phyloP scores from a whole-genome alignment of 1,140 invertebrate species.

The Drosophila asahinai region DNA sequence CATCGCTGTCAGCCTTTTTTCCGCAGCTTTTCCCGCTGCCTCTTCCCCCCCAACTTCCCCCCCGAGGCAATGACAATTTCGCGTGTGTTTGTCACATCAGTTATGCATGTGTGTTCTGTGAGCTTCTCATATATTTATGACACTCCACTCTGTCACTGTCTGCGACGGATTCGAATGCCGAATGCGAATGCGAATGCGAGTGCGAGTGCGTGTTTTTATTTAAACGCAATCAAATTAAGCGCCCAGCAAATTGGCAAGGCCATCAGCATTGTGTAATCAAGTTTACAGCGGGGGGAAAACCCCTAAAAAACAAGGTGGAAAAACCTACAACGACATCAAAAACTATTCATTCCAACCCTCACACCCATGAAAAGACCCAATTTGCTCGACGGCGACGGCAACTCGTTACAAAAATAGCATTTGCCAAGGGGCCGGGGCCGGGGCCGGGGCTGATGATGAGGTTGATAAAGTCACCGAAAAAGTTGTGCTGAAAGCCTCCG shows the following conservation, averaged over 20 bases:
- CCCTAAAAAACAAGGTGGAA: conserved; percentile 30
- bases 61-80: conserved; percentile 75
- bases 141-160: conserved; percentile 79
- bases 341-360: conserved; percentile 20
- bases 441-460: conserved; percentile 22
- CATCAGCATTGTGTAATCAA: conserved; percentile 74
- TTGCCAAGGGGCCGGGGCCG: conserved; percentile 11
- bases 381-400: conserved; percentile 19
- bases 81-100: conserved; percentile 82
- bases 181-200: conserved; percentile 42
- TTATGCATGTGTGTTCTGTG: conserved; percentile 60
- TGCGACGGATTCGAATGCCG: conserved; percentile 12
- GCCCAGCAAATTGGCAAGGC: conserved; percentile 69
- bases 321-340: conserved; percentile 16
- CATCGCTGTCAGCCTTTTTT: conserved; percentile 44
- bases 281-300: conserved; percentile 34
- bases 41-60: background rate
- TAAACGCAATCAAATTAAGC: conserved; percentile 82
- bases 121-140: conserved; percentile 62
- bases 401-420: conserved; percentile 45
- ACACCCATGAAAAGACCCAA: conserved; percentile 16
- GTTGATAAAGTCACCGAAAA: conserved; percentile 47
- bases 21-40: conserved; percentile 19
- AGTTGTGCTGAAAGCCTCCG: conserved; percentile 38
- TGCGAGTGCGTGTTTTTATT: conserved; percentile 71